Percentiles rank a stretch among this genome's conserved stretches.
These are phyloP conservation scores for Phocides pigmalion DNA, from an alignment of 1,140 invertebrate genomes.

Conservation along the genomic window DNA sequence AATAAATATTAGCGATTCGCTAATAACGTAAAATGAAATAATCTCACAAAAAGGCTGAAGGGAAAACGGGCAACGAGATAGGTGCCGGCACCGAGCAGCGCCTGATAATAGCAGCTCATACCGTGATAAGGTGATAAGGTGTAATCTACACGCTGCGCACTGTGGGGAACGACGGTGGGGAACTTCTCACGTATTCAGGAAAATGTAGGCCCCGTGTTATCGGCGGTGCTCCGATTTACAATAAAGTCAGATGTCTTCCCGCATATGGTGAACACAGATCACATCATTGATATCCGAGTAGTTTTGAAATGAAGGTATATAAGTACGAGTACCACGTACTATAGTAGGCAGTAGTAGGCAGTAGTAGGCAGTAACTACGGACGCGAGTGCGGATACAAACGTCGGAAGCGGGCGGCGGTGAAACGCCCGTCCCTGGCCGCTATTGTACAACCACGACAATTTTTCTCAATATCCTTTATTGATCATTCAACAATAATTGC, in stretches of 20 bases:
- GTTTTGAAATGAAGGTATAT: too few relatives aligned
- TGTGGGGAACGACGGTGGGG: background rate
- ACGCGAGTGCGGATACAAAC: background rate
- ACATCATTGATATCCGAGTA: too few relatives aligned
- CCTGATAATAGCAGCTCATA: background rate
- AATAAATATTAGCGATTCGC: background rate
- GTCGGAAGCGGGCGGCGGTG: slow-evolving; percentile 3
- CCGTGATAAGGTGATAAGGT: slow-evolving; percentile 13
- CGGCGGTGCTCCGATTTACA: background rate
- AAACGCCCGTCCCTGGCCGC: slow-evolving; percentile 6
- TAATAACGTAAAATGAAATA: background rate
- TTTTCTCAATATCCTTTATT: slow-evolving; percentile 56
- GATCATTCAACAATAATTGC: slow-evolving; percentile 72
- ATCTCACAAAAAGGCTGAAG: background rate
- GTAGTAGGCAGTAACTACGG: background rate
- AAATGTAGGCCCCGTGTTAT: background rate
- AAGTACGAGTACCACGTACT: too few relatives aligned
- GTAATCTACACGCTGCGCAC: slow-evolving; percentile 1
- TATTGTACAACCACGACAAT: slow-evolving; percentile 31
- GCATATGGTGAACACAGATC: background rate
- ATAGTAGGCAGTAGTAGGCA: background rate
- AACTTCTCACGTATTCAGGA: background rate
- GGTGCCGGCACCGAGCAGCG: background rate
- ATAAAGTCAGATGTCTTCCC: background rate
- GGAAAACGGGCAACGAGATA: background rate